Percentiles rank a stretch among this genome's conserved stretches.
phyloP scores from a whole-genome alignment of 2,797 vertebrate genomes.

The Percopsis omiscomaycus region DNA sequence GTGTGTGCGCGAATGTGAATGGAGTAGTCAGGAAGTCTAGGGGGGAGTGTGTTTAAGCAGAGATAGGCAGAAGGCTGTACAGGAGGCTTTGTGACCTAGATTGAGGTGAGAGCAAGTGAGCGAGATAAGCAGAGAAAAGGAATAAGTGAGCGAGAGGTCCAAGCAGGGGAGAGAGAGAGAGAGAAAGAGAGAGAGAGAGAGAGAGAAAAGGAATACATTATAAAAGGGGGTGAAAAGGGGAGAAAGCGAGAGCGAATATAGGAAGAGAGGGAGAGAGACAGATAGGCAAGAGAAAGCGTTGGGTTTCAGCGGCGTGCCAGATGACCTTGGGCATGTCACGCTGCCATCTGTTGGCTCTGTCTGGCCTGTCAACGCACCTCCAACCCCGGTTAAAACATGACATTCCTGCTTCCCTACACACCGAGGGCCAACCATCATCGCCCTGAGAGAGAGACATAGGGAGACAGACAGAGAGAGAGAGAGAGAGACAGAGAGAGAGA shows the following conservation, averaged over 20 bases:
- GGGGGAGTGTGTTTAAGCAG: constrained; percentile 65
- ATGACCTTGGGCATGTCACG: constrained; percentile 82
- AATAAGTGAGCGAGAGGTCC: constrained; percentile 6
- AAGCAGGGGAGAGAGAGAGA: constrained; percentile 21
- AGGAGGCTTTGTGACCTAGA: constrained; percentile 73
- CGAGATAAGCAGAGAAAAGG: constrained; percentile 46
- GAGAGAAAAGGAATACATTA: constrained; percentile 26
- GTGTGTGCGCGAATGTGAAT: constrained; percentile 25
- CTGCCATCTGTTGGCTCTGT: constrained; percentile 82
- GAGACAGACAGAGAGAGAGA: constrained; percentile 25
- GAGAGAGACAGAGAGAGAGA: constrained; percentile 16
- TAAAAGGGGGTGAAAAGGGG: constrained; percentile 19
- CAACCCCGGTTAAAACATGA: constrained; percentile 74
- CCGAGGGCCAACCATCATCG: constrained; percentile 66
- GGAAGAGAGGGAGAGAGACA: constrained; percentile 43
- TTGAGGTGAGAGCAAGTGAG: constrained; percentile 47
- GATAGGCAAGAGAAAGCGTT: constrained; percentile 47
- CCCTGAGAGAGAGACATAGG: constrained; percentile 45
- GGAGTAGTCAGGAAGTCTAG: constrained; percentile 56
- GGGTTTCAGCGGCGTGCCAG: constrained; percentile 76
- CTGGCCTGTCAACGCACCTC: constrained; percentile 79
- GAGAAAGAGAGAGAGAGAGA: constrained; percentile 29
- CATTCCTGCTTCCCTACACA: constrained; percentile 73
- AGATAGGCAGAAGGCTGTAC: constrained; percentile 70
- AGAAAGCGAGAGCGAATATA: constrained; percentile 5